phyloP scores from a whole-genome alignment of 2,888 invertebrate species.

The Epirrhoe alternata region DNA sequence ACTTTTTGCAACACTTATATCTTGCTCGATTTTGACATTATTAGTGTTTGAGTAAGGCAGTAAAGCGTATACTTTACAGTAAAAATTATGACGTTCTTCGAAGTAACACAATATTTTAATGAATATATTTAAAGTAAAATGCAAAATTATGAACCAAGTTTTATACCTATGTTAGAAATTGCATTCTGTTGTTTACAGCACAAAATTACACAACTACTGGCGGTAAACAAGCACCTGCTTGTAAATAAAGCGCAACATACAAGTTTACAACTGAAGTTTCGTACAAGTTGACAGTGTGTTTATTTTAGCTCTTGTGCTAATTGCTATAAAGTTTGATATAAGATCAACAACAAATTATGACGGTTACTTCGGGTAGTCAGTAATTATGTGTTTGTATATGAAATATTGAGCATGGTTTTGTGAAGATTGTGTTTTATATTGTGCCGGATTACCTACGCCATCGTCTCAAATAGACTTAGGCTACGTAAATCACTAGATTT shows the following conservation, averaged over 20 bases:
- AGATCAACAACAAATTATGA: neutral
- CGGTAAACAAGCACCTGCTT: neutral
- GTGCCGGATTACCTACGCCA: too few relatives aligned
- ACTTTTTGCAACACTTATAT: too few relatives aligned
- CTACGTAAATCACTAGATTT: too few relatives aligned
- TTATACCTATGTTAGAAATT: neutral
- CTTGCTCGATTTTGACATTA: too few relatives aligned
- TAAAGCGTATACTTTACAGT: too few relatives aligned
- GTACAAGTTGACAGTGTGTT: neutral
- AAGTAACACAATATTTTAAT: too few relatives aligned
- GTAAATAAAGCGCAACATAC: conserved; percentile 1
- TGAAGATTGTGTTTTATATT: too few relatives aligned
- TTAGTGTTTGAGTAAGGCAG: too few relatives aligned
- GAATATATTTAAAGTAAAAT: too few relatives aligned
- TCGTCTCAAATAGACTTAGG: too few relatives aligned
- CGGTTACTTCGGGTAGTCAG: neutral
- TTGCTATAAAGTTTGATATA: neutral
- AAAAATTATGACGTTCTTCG: too few relatives aligned
- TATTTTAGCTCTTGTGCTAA: conserved; percentile 2
- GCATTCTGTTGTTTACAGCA: neutral
- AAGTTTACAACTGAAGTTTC: neutral
- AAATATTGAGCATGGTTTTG: neutral
- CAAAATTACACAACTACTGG: neutral
- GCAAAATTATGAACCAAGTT: neutral
- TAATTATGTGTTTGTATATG: neutral